A percentile compares a stretch with the other conserved stretches of the same genome.
phyloP scores from a whole-genome alignment of 2,797 vertebrate genomes.

The Sebastiscus albofasciatus region DNA sequence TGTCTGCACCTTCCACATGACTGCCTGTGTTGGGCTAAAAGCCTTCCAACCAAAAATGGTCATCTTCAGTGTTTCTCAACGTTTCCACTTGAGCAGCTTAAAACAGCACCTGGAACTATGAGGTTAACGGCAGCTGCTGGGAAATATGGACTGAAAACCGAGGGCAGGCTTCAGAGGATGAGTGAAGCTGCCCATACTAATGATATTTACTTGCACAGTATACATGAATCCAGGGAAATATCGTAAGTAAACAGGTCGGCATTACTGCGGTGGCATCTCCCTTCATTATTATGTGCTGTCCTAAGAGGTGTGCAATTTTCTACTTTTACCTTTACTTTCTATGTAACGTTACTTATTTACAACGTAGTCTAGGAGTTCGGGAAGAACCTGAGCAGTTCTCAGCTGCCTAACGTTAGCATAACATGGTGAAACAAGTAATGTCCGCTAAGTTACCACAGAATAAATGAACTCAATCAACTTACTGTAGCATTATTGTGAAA shows the following conservation, averaged over 20 bases:
- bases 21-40: constrained; percentile 30
- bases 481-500: too few species aligned
- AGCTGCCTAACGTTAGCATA: too few species aligned
- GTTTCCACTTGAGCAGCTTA: constrained; percentile 16
- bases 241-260: rapidly evolving
- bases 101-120: neutral
- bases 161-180: neutral
- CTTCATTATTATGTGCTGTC: too few species aligned
- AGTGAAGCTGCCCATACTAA: neutral
- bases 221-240: too few species aligned
- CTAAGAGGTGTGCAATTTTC: too few species aligned
- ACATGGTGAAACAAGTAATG: too few species aligned
- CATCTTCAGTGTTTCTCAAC: constrained; percentile 32
- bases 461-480: too few species aligned
- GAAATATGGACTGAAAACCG: neutral
- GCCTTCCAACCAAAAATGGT: constrained; percentile 29
- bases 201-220: rapidly evolving
- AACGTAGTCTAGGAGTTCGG: rapidly evolving
- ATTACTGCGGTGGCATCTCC: rapidly evolving
- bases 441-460: rapidly evolving
- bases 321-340: too few species aligned
- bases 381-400: too few species aligned
- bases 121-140: neutral
- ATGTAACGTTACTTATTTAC: rapidly evolving
- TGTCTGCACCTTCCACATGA: constrained; percentile 40